phyloP scores from a whole-genome alignment of 2,888 invertebrate species.

The Nymphalis urticae region DNA sequence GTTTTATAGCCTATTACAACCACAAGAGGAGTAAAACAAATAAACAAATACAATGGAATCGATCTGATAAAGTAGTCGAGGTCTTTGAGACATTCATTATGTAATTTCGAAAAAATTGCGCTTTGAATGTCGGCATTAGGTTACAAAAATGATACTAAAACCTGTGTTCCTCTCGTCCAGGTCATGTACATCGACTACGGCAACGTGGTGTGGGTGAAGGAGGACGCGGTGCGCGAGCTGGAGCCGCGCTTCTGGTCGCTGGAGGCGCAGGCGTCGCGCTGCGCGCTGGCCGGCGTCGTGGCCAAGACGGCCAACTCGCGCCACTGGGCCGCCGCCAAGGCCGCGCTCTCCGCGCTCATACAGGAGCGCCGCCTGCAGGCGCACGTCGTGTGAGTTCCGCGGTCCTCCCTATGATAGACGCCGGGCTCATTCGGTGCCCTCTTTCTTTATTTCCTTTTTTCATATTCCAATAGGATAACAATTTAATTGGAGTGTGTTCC shows the following conservation, averaged over 20 bases:
- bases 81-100: too few species aligned
- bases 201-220: constrained; percentile 79
- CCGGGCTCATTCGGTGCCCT: too few species aligned
- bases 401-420: neutral
- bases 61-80: too few species aligned
- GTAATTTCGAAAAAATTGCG: too few species aligned
- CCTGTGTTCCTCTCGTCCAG: constrained; percentile 33
- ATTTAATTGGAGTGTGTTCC: too few species aligned
- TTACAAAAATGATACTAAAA: too few species aligned
- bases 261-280: constrained; percentile 44
- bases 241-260: constrained; percentile 76
- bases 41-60: too few species aligned
- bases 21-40: too few species aligned
- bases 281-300: constrained; percentile 59
- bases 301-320: constrained; percentile 43
- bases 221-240: constrained; percentile 77
- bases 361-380: constrained; percentile 51
- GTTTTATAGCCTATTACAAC: too few species aligned
- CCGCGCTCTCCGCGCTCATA: constrained; percentile 45
- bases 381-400: constrained; percentile 58
- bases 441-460: too few species aligned
- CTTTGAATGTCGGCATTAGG: too few species aligned
- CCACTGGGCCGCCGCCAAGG: constrained; percentile 52
- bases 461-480: too few species aligned
- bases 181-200: constrained; percentile 88